phyloP scores from a whole-genome alignment of 2,113 vertebrate genomes.

The Centropus unirufus region DNA sequence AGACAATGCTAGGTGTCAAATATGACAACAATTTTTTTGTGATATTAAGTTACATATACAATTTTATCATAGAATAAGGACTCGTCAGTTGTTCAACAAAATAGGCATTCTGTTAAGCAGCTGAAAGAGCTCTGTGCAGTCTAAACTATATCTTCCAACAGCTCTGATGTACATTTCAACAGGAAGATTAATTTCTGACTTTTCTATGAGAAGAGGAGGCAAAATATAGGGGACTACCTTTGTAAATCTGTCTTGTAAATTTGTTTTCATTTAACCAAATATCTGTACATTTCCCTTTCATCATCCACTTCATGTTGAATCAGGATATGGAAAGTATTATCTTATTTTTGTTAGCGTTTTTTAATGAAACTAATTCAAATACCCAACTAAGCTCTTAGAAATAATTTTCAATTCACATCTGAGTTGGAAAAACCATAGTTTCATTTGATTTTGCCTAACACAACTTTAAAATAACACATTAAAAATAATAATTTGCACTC shows the following conservation, averaged over 20 bases:
- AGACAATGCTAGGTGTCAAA: not conserved
- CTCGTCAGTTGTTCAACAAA: not conserved
- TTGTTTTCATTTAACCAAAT: slow-evolving; percentile 12
- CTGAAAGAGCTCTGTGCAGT: not conserved
- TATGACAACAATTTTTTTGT: not conserved
- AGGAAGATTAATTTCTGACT: not conserved
- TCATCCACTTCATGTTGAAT: not conserved
- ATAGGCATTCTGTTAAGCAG: not conserved
- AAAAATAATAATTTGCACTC: not conserved
- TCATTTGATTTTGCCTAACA: not conserved
- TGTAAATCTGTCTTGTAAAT: not conserved
- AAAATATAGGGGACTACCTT: not conserved
- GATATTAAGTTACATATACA: not conserved
- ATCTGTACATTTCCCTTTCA: not conserved
- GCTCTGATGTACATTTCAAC: not conserved
- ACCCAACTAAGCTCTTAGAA: slow-evolving; percentile 9
- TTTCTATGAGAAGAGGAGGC: slow-evolving; percentile 17
- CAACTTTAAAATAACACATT: not conserved
- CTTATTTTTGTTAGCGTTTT: slow-evolving; percentile 18
- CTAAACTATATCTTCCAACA: not conserved
- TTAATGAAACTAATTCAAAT: slow-evolving; percentile 47
- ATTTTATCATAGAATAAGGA: not conserved
- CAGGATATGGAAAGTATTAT: not conserved
- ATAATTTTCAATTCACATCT: not conserved
- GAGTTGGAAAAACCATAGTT: not conserved